Percentiles rank a stretch among this genome's conserved stretches.
phyloP scores from a whole-genome alignment of 53 echinoderm and acorn worm genomes.

The Hippasteria phrygiana region DNA sequence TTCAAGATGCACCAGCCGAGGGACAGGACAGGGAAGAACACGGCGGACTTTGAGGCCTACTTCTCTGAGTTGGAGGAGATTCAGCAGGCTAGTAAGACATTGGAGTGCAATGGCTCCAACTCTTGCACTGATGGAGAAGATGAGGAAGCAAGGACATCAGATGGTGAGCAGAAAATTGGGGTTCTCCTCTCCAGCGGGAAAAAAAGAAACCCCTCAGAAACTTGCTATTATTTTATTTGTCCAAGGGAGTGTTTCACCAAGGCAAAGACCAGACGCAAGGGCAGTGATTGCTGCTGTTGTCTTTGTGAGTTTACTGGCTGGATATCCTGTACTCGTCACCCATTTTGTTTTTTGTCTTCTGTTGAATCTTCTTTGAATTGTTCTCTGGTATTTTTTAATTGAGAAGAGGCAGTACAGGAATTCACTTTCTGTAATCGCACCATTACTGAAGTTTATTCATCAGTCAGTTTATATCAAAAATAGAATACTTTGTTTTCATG shows the following conservation, averaged over 20 bases:
- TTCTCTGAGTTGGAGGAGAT: slow-evolving; percentile 84
- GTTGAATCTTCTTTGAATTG: background rate
- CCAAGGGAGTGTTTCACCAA: too few relatives aligned
- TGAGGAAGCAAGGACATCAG: slow-evolving; percentile 38
- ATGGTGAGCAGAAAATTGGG: slow-evolving; percentile 33
- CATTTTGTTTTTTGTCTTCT: background rate
- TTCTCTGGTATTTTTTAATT: background rate
- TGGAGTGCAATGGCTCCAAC: slow-evolving; percentile 53
- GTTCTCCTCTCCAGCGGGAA: too few relatives aligned
- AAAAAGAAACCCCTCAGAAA: too few relatives aligned
- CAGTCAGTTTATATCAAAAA: too few relatives aligned
- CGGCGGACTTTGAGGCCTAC: slow-evolving; percentile 75
- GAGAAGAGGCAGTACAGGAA: too few relatives aligned
- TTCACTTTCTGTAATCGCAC: too few relatives aligned
- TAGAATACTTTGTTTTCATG: too few relatives aligned
- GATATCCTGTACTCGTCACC: background rate
- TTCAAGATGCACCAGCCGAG: slow-evolving; percentile 39
- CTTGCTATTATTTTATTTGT: too few relatives aligned
- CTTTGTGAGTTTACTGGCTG: too few relatives aligned
- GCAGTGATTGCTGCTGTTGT: too few relatives aligned
- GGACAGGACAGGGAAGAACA: slow-evolving; percentile 65
- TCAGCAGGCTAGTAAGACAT: slow-evolving; percentile 23
- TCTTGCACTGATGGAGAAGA: slow-evolving; percentile 57
- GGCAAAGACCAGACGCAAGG: too few relatives aligned
- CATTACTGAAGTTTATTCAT: too few relatives aligned